These are phyloP conservation scores for Linurgus olivaceus DNA, from an alignment of 2,797 vertebrate genomes.

Conservation along the genomic window DNA sequence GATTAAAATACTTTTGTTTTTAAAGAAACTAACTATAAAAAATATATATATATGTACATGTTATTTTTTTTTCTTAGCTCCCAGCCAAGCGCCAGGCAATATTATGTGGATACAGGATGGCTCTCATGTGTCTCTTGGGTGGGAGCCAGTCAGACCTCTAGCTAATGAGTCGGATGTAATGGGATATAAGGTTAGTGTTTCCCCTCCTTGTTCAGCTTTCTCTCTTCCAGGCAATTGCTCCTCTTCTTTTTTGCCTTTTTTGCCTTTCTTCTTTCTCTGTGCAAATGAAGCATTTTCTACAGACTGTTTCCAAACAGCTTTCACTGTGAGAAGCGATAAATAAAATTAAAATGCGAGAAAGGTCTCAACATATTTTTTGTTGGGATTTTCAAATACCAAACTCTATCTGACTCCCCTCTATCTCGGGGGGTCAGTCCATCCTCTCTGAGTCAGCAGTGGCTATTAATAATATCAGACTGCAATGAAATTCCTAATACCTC, in stretches of 20 bases:
- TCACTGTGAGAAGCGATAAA: not conserved
- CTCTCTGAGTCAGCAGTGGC: not conserved
- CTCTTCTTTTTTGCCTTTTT: not conserved
- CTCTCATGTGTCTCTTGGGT: constrained; percentile 89
- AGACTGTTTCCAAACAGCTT: not conserved
- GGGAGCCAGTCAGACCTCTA: constrained; percentile 90
- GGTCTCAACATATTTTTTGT: not conserved
- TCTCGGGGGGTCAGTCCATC: not conserved
- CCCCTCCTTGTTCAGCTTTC: not conserved
- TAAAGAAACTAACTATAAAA: not conserved
- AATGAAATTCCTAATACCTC: not conserved
- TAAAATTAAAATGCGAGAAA: not conserved
- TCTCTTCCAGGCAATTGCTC: not conserved
- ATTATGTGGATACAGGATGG: constrained; percentile 96
- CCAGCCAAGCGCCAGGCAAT: constrained; percentile 87
- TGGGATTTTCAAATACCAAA: not conserved
- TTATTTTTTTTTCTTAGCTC: constrained; percentile 76
- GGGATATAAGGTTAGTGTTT: constrained; percentile 90
- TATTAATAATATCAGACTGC: not conserved
- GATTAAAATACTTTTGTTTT: not conserved
- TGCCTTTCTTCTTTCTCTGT: not conserved
- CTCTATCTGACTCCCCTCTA: not conserved
- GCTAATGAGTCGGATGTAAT: constrained; percentile 95
- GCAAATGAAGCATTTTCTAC: not conserved
- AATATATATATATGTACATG: not conserved